A percentile compares a stretch with the other conserved stretches of the same genome.
phyloP scores from a whole-genome alignment of 2,888 invertebrate species.

The Volucella inflata region DNA sequence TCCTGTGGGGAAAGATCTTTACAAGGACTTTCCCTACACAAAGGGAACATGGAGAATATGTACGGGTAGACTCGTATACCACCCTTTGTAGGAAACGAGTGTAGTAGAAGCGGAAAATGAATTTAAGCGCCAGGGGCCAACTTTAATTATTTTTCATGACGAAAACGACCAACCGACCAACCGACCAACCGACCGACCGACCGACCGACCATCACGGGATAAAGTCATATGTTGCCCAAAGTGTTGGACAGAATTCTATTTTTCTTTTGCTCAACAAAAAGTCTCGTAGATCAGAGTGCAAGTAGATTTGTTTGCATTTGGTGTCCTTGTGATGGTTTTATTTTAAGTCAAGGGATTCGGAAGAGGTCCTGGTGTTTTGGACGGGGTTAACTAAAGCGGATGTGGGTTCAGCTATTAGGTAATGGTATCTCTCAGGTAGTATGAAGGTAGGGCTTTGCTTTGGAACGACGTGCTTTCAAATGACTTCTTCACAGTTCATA shows the following conservation, averaged over 20 bases:
- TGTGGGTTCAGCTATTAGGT: too few relatives aligned
- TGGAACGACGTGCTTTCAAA: too few relatives aligned
- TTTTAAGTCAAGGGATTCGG: too few relatives aligned
- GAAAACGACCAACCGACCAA: not conserved
- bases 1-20: constrained; percentile 37
- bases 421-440: too few relatives aligned
- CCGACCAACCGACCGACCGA: too few relatives aligned
- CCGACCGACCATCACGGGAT: constrained; percentile 9
- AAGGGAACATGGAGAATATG: not conserved
- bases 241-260: constrained; percentile 38
- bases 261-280: constrained; percentile 25
- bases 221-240: constrained; percentile 38
- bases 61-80: too few relatives aligned
- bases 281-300: not conserved
- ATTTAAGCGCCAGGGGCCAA: constrained; percentile 60
- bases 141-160: constrained; percentile 64
- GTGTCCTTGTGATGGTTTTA: constrained; percentile 32
- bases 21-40: not conserved
- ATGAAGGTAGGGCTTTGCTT: too few relatives aligned
- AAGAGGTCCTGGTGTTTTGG: too few relatives aligned
- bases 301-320: constrained; percentile 30
- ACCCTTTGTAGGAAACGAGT: constrained; percentile 5
- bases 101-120: constrained; percentile 43
- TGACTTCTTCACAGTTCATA: too few relatives aligned
- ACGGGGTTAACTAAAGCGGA: too few relatives aligned